phyloP scores from a whole-genome alignment of 2,113 vertebrate species.

The Pollimyrus isidori region DNA sequence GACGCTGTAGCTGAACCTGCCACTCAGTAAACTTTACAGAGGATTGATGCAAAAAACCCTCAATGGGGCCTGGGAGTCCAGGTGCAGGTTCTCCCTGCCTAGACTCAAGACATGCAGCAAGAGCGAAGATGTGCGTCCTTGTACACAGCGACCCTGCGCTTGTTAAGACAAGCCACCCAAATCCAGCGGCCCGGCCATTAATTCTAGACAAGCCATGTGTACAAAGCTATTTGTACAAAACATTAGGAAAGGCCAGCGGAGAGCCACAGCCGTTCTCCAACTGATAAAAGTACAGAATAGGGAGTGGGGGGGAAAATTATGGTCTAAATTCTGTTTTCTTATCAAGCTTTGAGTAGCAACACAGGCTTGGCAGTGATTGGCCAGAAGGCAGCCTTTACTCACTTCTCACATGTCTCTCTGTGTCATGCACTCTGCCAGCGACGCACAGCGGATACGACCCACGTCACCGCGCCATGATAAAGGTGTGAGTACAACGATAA shows the following conservation, averaged over 20 bases:
- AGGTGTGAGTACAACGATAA: neutral
- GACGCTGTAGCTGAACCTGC: neutral
- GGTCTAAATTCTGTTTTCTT: neutral
- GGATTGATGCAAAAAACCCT: neutral
- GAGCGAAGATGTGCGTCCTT: neutral
- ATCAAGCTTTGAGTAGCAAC: conserved; percentile 2
- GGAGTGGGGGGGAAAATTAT: neutral
- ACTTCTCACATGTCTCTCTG: neutral
- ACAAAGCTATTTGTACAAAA: neutral
- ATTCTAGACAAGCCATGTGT: neutral
- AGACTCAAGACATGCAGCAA: neutral
- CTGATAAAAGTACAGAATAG: neutral
- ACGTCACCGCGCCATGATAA: neutral
- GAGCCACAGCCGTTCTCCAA: neutral
- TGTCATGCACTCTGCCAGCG: neutral
- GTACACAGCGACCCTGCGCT: neutral
- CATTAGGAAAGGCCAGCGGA: neutral
- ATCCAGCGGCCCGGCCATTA: neutral
- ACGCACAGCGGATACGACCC: neutral
- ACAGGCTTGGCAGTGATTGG: neutral
- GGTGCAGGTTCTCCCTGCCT: neutral
- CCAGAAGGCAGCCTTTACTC: neutral
- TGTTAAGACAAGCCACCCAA: neutral
- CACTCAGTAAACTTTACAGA: neutral
- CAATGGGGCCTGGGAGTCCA: neutral